Percentiles rank a stretch among this genome's conserved stretches.
phyloP scores from a whole-genome alignment of 2,888 invertebrate genomes.

The Coenonympha arcania region DNA sequence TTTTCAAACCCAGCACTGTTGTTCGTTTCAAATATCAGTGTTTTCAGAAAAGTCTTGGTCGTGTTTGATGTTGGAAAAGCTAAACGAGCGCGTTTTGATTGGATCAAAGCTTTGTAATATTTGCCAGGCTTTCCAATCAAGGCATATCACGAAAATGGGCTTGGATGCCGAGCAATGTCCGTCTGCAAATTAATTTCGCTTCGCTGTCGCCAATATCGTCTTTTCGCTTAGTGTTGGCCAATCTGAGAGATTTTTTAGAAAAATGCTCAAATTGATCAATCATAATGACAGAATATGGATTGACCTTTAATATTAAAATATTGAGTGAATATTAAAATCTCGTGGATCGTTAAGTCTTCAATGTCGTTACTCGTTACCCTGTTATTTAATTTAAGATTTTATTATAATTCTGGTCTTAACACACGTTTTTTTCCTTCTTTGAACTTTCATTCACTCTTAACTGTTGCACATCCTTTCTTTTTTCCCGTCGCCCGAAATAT shows the following conservation, averaged over 20 bases:
- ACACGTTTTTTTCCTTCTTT: too few species aligned
- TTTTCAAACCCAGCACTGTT: too few species aligned
- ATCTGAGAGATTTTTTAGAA: slow-evolving; percentile 1
- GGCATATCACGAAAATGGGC: slow-evolving; percentile 7
- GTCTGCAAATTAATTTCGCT: slow-evolving; percentile 10
- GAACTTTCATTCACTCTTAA: too few species aligned
- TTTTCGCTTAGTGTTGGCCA: background rate
- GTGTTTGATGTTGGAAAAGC: background rate
- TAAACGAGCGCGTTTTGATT: background rate
- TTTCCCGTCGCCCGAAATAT: too few species aligned
- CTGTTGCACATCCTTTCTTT: too few species aligned
- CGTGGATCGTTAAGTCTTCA: too few species aligned
- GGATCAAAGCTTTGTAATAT: slow-evolving; percentile 5
- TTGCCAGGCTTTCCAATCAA: slow-evolving; percentile 8
- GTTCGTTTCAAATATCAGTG: background rate
- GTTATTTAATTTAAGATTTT: too few species aligned
- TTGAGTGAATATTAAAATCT: too few species aligned
- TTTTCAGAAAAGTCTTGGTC: background rate
- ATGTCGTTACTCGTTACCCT: too few species aligned
- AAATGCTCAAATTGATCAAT: background rate
- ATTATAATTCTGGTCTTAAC: too few species aligned
- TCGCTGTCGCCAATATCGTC: slow-evolving; percentile 4
- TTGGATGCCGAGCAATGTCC: slow-evolving; percentile 4
- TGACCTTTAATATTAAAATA: background rate
- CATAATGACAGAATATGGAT: background rate